Percentiles rank a stretch among this genome's conserved stretches.
Conservation (phyloP, 2,797 vertebrate species). For the Cyprinella venusta region DNA sequence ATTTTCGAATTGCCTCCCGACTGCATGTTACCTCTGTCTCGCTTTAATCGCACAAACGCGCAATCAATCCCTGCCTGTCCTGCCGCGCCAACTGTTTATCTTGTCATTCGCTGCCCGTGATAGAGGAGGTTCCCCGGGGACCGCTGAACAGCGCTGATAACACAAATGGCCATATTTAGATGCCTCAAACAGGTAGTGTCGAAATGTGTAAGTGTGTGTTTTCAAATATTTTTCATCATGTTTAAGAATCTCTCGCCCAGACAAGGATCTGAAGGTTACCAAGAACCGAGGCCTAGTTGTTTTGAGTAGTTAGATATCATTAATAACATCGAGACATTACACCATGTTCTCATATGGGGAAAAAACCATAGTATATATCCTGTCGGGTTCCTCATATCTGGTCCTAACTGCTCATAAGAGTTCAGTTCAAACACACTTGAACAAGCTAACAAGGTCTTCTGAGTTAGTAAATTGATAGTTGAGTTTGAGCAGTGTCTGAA, state of each 20-base stretch:
- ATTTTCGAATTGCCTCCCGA: constrained; percentile 49
- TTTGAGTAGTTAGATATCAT: not conserved
- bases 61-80: constrained; percentile 50
- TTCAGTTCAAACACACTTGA: not conserved
- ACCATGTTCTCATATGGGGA: not conserved
- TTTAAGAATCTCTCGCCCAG: constrained; percentile 17
- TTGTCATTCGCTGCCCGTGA: constrained; percentile 17
- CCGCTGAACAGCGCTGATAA: constrained; percentile 46
- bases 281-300: not conserved
- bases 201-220: constrained; percentile 9
- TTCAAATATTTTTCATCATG: constrained; percentile 27
- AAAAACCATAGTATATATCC: not conserved
- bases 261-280: constrained; percentile 6
- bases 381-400: not conserved
- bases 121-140: constrained; percentile 35
- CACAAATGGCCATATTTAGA: constrained; percentile 50
- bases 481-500: not conserved
- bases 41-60: constrained; percentile 49
- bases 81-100: constrained; percentile 49
- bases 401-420: not conserved
- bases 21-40: constrained; percentile 42
- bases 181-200: constrained; percentile 29
- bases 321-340: not conserved
- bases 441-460: not conserved
- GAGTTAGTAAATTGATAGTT: not conserved